Percentiles rank a stretch among this genome's conserved stretches.
Evolutionary conservation across 1,140 invertebrate species (phyloP).

Genomic region (Gryon sp.): DNA sequence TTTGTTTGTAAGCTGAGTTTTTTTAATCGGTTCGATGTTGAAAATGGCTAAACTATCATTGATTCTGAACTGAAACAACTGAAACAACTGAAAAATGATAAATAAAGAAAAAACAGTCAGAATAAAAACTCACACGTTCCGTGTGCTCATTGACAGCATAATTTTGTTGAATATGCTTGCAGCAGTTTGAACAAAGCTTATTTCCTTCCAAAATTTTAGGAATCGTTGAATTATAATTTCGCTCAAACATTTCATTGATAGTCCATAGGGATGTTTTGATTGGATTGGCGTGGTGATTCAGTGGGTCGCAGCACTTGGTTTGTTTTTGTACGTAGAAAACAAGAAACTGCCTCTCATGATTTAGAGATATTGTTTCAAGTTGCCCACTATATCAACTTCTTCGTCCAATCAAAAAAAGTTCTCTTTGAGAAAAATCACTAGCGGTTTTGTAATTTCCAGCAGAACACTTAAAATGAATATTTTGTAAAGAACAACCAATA

Average conservation of each 20-base stretch:
- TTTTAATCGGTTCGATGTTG: no score
- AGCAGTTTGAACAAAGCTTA: neutral
- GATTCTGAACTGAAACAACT: no score
- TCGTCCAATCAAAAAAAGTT: constrained; percentile 2
- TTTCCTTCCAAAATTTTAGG: constrained; percentile 7
- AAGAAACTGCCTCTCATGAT: neutral
- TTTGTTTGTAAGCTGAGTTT: no score
- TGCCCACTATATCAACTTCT: neutral
- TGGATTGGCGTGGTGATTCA: neutral
- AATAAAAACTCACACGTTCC: no score
- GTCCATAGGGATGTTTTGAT: neutral
- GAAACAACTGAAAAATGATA: no score
- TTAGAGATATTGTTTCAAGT: constrained; percentile 1
- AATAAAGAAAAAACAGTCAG: no score
- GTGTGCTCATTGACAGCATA: no score
- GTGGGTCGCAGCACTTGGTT: constrained; percentile 1
- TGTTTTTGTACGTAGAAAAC: neutral
- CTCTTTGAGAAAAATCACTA: neutral
- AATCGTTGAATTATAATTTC: neutral
- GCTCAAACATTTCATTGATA: neutral
- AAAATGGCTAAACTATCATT: no score
- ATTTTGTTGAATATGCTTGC: no score
- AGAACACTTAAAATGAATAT: neutral
- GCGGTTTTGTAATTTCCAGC: neutral
- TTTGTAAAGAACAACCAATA: neutral